Conservation (phyloP, 1,140 invertebrate genomes). For the Sitophilus oryzae region DNA sequence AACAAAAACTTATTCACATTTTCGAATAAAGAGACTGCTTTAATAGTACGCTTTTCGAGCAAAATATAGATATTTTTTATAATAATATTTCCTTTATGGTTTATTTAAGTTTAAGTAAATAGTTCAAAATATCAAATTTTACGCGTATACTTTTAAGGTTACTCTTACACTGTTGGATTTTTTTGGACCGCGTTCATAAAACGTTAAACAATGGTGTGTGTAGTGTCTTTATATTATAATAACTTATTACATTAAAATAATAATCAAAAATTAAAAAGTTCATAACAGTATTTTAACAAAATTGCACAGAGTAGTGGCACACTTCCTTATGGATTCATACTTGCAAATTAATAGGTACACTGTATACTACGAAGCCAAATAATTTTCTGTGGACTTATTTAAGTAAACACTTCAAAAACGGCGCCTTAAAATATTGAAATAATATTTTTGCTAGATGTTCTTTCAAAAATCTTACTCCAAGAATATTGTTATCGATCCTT, state of each 20-base stretch:
- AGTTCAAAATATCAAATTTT: constrained; percentile 29
- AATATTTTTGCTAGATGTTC: too few species aligned
- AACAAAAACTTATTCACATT: constrained; percentile 16
- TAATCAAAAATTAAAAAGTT: constrained; percentile 23
- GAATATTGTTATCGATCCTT: too few species aligned
- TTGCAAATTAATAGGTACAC: constrained; percentile 28
- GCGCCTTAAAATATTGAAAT: background rate
- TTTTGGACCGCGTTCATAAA: constrained; percentile 38
- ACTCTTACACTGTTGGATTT: constrained; percentile 35
- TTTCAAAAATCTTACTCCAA: too few species aligned
- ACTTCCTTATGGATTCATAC: constrained; percentile 27
- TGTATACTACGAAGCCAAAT: constrained; percentile 26
- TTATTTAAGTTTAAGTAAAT: constrained; percentile 17
- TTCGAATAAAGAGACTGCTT: constrained; percentile 20
- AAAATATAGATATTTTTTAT: constrained; percentile 20
- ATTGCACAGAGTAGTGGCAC: constrained; percentile 39
- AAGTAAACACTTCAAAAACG: background rate
- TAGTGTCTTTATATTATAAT: too few species aligned
- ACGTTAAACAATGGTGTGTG: constrained; percentile 28
- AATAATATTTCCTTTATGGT: too few species aligned
- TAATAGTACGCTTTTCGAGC: constrained; percentile 18
- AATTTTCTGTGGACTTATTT: constrained; percentile 5
- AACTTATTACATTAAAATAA: constrained; percentile 36
- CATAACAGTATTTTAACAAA: constrained; percentile 30
- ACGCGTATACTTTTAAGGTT: constrained; percentile 40